Base-by-base conservation (phyloP, 2,888 invertebrate genomes). In the Panzeria rudis region DNA sequence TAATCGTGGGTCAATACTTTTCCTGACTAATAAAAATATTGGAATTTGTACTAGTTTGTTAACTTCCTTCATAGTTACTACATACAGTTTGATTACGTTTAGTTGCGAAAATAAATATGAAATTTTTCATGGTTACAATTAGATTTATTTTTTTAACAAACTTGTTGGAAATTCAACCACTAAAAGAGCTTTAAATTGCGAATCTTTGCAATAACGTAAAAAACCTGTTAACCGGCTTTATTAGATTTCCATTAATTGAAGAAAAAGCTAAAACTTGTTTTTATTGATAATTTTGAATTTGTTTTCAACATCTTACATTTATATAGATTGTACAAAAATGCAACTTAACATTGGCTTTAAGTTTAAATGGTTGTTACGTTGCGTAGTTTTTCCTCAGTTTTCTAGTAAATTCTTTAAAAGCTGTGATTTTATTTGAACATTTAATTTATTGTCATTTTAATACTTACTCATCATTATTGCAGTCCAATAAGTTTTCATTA, bases 361-460 rank as follows among this genome's bases (percentile, higher is more conserved):
- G 62, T 62, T 78, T 54, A 20, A 44, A n/a, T 15, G 23, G 15
- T 61, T 61, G n/a, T 61, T 64, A 11, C 13, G 8, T 44, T 72
- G 17, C 11, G 15, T 29, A 13, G 29, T 52, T 20, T 41, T 20
- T 29, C 23, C 13, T 62, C n/a, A 15, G 4, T 23, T 35, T 32
- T 62, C 41, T 17, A 52, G 5, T 62, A 64, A 54, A 11, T 29
- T 47, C 5, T 20, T 17, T 54, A 7, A 47, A 7, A 59, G 50
- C 82, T 82, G 85, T 79, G 85, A 82, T 85, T 85, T 82, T 75
- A 69, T 79, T 79, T 82, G 11, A 41, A 41, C 9, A 50, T 20
- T 38, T 41, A 73, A 76, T 52, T 62, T 11, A 41, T 62, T 44
- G 6, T 29, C 23, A 3, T 41, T 54, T 59, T 1, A 62, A 23